Conservation (phyloP, 2,888 invertebrate genomes). For the Amblyteles armatorius region DNA sequence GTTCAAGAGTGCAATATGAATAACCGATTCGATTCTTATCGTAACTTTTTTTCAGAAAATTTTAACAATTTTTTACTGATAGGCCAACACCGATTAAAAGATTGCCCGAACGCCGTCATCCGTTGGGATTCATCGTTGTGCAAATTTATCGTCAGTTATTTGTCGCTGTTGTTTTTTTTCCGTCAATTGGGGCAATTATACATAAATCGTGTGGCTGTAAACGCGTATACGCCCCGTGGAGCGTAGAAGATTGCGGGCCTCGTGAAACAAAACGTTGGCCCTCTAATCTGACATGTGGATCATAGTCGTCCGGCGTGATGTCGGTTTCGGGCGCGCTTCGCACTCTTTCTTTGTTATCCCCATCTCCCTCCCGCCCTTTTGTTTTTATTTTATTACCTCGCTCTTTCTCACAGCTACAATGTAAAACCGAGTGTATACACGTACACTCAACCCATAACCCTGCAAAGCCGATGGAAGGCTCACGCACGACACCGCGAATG, state of each 20-base stretch:
- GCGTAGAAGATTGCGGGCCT: conserved; percentile 70
- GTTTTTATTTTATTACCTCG: conserved; percentile 38
- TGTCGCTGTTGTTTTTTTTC: neutral
- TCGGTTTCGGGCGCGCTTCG: conserved; percentile 66
- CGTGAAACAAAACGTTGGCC: conserved; percentile 71
- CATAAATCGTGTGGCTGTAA: conserved; percentile 21
- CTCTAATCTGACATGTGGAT: conserved; percentile 72
- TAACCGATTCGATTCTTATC: neutral
- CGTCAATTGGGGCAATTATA: neutral
- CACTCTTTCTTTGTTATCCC: conserved; percentile 61
- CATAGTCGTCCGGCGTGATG: conserved; percentile 71
- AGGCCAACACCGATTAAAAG: neutral
- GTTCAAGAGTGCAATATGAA: neutral
- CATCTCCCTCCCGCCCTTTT: conserved; percentile 42
- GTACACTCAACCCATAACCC: neutral
- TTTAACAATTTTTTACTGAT: neutral
- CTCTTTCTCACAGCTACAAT: conserved; percentile 22
- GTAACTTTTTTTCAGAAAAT: neutral
- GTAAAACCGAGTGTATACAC: neutral
- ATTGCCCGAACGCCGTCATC: neutral
- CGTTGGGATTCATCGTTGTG: neutral
- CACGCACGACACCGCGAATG: conserved; percentile 55
- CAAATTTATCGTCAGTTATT: neutral
- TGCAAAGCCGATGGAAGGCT: conserved; percentile 30
- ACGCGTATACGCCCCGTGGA: conserved; percentile 56